A percentile compares a stretch with the other conserved stretches of the same genome.
Conservation (phyloP, 2,113 vertebrate species). For the Scortum barcoo region DNA sequence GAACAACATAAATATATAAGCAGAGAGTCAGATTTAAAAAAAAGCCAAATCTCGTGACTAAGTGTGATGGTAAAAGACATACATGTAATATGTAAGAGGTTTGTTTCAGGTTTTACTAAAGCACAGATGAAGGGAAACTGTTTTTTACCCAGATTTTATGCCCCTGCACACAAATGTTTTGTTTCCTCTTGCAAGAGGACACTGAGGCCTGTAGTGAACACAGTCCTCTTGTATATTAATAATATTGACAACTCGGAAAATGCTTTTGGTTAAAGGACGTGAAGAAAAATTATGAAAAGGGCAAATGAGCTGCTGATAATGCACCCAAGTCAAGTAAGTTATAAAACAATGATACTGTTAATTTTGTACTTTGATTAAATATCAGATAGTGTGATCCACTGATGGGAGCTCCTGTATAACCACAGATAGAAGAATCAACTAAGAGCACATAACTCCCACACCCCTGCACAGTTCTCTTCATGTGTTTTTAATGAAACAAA, state of each 20-base stretch:
- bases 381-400: not conserved
- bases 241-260: not conserved
- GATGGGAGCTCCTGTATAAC: not conserved
- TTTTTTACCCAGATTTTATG: not conserved
- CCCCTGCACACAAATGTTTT: not conserved
- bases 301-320: not conserved
- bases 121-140: not conserved
- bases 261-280: not conserved
- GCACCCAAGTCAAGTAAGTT: not conserved
- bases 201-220: not conserved
- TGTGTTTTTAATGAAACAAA: not conserved
- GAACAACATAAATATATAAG: conserved; percentile 36
- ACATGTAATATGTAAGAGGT: not conserved
- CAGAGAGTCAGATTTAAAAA: not conserved
- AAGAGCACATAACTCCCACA: not conserved
- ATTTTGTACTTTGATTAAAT: not conserved
- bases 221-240: not conserved
- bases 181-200: not conserved
- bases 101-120: too few species aligned
- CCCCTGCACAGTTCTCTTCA: not conserved
- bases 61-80: not conserved
- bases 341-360: not conserved
- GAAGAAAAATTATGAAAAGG: not conserved
- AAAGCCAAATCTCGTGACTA: not conserved
- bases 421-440: not conserved